Conservation (phyloP, 1,140 invertebrate genomes). For the Caenorhabditis remanei region DNA sequence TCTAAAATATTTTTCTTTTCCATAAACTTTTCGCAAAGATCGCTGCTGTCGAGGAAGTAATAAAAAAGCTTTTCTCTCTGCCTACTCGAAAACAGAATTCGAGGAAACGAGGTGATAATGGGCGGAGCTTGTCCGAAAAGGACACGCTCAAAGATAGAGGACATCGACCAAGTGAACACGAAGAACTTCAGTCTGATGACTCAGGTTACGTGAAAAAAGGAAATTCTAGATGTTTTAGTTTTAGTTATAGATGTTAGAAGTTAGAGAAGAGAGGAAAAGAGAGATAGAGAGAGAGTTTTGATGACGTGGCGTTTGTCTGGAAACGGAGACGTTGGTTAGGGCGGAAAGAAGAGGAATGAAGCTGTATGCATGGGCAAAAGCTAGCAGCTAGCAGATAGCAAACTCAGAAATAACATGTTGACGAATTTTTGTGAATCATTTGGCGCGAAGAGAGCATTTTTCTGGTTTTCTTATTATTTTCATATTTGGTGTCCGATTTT, state of each 20-base stretch:
- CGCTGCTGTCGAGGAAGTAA: slow-evolving; percentile 6
- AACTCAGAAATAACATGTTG: slow-evolving; percentile 44
- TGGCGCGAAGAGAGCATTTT: not conserved
- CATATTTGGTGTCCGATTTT: not conserved
- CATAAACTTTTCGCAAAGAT: not conserved
- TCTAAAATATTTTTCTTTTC: not conserved
- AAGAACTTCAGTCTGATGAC: slow-evolving; percentile 4
- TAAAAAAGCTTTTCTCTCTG: not conserved
- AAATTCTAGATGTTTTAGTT: slow-evolving; percentile 48
- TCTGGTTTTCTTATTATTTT: not conserved
- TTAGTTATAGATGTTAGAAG: no score
- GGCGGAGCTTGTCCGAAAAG: not conserved
- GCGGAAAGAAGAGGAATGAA: not conserved
- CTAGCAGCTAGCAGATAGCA: not conserved
- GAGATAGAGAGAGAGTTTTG: not conserved
- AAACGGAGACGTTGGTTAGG: not conserved
- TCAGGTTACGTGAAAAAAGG: not conserved
- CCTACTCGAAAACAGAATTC: slow-evolving; percentile 17
- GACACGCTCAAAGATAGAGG: not conserved
- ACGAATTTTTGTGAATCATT: slow-evolving; percentile 38
- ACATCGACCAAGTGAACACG: not conserved
- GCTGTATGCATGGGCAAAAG: not conserved
- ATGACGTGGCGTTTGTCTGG: slow-evolving; percentile 21
- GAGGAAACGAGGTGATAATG: slow-evolving; percentile 12
- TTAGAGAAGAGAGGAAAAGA: not conserved